These are phyloP conservation scores for Spea hammondii DNA, from an alignment of 2,797 vertebrate species.

Conservation along the genomic window DNA sequence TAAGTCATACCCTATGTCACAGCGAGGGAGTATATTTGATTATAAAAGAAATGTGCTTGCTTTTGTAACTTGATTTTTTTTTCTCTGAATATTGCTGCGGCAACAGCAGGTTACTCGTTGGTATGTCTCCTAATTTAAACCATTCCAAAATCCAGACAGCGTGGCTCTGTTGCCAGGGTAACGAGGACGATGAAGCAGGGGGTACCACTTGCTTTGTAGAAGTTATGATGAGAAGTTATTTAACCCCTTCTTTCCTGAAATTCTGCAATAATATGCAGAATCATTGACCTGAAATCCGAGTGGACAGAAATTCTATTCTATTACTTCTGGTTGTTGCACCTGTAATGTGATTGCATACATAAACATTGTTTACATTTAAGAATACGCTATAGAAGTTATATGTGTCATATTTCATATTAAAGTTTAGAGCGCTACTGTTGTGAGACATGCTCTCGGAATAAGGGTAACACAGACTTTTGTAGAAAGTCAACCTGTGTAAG, in stretches of 20 bases:
- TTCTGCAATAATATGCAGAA: too few relatives aligned
- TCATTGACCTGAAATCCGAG: too few relatives aligned
- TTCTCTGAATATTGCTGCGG: conserved; percentile 30
- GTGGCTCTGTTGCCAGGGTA: conserved; percentile 22
- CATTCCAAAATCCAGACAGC: conserved; percentile 41
- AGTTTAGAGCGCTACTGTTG: too few relatives aligned
- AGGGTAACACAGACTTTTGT: too few relatives aligned
- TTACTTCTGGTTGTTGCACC: too few relatives aligned
- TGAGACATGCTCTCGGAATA: too few relatives aligned
- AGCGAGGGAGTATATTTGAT: conserved; percentile 28
- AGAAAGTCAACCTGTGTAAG: too few relatives aligned
- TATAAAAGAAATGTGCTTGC: conserved; percentile 36
- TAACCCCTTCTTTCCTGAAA: neutral
- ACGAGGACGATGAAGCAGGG: conserved; percentile 15
- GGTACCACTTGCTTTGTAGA: conserved; percentile 8
- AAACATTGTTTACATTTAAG: too few relatives aligned
- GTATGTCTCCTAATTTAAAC: conserved; percentile 42
- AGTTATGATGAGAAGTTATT: neutral
- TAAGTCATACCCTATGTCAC: conserved; percentile 21
- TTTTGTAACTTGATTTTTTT: conserved; percentile 13
- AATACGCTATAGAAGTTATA: too few relatives aligned
- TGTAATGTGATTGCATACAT: too few relatives aligned
- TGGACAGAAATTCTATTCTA: too few relatives aligned
- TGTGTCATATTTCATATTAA: too few relatives aligned
- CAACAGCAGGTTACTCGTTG: conserved; percentile 36